These are phyloP conservation scores for Harpegnathos saltator DNA, from an alignment of 1,140 invertebrate species.

Conservation along the genomic window DNA sequence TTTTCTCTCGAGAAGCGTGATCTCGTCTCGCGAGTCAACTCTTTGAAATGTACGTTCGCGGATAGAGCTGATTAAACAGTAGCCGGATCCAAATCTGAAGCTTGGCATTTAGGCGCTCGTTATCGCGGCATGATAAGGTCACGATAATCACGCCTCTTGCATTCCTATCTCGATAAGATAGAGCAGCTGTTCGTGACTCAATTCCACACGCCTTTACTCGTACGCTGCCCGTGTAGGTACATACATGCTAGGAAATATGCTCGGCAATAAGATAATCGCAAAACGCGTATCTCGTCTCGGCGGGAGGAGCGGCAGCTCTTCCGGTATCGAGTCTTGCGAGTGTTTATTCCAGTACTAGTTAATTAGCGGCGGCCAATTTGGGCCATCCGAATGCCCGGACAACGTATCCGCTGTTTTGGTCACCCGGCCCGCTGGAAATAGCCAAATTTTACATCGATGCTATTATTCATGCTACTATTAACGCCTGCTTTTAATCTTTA, in stretches of 20 bases:
- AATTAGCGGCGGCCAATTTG: no score
- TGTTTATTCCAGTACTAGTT: no score
- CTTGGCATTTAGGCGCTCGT: conserved; percentile 18
- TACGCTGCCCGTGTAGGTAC: not conserved
- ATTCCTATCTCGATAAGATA: conserved; percentile 63
- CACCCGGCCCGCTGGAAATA: no score
- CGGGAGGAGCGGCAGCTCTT: not conserved
- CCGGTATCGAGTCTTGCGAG: not conserved
- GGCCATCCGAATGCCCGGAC: no score
- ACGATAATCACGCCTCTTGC: conserved; percentile 50
- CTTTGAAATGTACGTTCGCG: not conserved
- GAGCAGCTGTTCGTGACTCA: conserved; percentile 45
- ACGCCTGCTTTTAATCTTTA: no score
- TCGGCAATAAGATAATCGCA: not conserved
- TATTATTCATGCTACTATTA: no score
- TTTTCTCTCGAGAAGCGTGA: not conserved
- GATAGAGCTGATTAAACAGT: conserved; percentile 30
- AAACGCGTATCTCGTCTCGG: not conserved
- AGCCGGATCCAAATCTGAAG: conserved; percentile 38
- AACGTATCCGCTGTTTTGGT: no score
- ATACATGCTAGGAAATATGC: not conserved
- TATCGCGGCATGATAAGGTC: conserved; percentile 47
- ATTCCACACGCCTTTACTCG: conserved; percentile 17
- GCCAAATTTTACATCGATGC: no score
- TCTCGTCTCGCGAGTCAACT: not conserved